A percentile compares a stretch with the other conserved stretches of the same genome.
phyloP scores from a whole-genome alignment of 2,797 vertebrate genomes.

The Cottoperca gobio region DNA sequence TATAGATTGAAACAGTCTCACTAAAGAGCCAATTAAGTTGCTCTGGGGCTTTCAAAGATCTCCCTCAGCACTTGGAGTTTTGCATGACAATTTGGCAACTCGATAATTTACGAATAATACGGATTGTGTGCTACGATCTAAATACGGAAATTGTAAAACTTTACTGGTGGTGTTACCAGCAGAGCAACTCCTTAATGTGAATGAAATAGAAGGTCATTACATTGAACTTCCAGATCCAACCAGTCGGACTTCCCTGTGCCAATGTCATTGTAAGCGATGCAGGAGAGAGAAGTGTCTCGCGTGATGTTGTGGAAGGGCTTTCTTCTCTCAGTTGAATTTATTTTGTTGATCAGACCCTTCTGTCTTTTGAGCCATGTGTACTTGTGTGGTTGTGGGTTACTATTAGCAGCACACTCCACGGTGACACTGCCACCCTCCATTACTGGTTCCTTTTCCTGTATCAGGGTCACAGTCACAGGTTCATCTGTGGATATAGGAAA shows the following conservation, averaged over 20 bases:
- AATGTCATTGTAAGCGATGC: conserved; percentile 27
- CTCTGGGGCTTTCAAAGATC: too few species aligned
- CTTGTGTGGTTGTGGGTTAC: conserved; percentile 23
- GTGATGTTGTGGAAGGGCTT: conserved; percentile 12
- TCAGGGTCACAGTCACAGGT: conserved; percentile 39
- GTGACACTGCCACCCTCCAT: conserved; percentile 9
- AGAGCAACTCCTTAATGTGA: too few species aligned
- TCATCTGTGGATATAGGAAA: conserved; percentile 28
- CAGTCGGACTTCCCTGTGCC: conserved; percentile 32
- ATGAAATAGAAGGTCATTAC: conserved; percentile 24
- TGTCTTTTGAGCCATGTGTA: conserved; percentile 42
- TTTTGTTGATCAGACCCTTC: neutral
- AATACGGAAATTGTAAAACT: too few species aligned
- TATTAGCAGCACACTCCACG: conserved; percentile 26
- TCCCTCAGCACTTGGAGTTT: too few species aligned
- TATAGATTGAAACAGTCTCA: too few species aligned
- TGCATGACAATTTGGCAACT: too few species aligned
- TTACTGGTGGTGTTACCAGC: too few species aligned
- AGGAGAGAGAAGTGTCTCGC: conserved; percentile 29
- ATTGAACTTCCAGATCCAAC: conserved; percentile 46
- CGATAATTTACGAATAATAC: too few species aligned
- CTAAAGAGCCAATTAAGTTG: too few species aligned
- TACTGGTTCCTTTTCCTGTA: neutral
- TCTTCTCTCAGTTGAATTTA: conserved; percentile 18
- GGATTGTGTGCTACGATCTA: too few species aligned